Conservation (phyloP, 2,888 invertebrate species). For the Microplitis deprimator region DNA sequence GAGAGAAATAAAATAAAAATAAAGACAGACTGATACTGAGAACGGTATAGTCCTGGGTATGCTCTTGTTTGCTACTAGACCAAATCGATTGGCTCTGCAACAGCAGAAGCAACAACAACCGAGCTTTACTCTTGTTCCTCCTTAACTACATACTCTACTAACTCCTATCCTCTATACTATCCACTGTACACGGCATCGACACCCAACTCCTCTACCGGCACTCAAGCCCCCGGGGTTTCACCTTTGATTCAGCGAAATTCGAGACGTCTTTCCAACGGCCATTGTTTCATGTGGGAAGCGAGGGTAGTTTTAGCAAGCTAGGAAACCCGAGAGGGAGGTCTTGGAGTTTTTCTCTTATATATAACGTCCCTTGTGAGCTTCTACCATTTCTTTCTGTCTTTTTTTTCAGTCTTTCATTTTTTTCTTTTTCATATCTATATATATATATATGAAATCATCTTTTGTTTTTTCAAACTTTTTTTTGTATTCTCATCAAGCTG, state of each 20-base stretch:
- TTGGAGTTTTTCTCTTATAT: slow-evolving; percentile 33
- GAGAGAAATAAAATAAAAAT: not conserved
- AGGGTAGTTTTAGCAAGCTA: slow-evolving; percentile 36
- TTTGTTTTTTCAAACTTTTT: slow-evolving; percentile 13
- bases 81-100: slow-evolving; percentile 61
- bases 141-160: not conserved
- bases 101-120: slow-evolving; percentile 14
- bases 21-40: slow-evolving; percentile 6
- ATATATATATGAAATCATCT: not conserved
- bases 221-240: slow-evolving; percentile 51
- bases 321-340: slow-evolving; percentile 42
- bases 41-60: not conserved
- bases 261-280: slow-evolving; percentile 68
- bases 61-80: slow-evolving; percentile 52
- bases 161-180: not conserved
- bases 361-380: slow-evolving; percentile 10
- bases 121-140: slow-evolving; percentile 13
- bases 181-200: slow-evolving; percentile 48
- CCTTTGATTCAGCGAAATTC: slow-evolving; percentile 72
- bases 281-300: slow-evolving; percentile 68
- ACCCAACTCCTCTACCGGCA: slow-evolving; percentile 42
- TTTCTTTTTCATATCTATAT: not conserved
- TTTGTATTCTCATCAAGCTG: slow-evolving; percentile 12
- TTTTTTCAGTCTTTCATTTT: slow-evolving; percentile 7
- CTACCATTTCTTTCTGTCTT: slow-evolving; percentile 27